Evolutionary conservation across 2,888 invertebrate species (phyloP), one percentile per base, ranked within the genome.

Genomic region (Drosophila monieri): DNA sequence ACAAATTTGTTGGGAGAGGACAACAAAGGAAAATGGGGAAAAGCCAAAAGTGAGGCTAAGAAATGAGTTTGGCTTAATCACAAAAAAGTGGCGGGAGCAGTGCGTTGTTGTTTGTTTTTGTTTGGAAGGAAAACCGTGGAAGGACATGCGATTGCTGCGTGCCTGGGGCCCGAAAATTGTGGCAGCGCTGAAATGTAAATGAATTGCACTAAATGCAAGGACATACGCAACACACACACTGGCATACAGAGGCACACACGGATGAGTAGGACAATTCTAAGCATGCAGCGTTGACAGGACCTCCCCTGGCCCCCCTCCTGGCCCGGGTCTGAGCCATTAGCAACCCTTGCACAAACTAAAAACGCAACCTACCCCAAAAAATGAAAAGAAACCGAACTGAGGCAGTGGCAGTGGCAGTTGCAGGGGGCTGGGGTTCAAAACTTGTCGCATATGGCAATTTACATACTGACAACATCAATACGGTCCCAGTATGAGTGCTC

Each of bases 131-230:
- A 76, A 68, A 72, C 65, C 69, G 70, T 68, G 76, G 71, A 80
- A 79, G 80, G 80, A 85, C 83, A 80, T 77, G 77, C 76, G 70
- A 81, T 43, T 21, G 30, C 61, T 61, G 65, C 54, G 51, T 74
- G 59, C 70, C 57, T 70, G 55, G 49, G 44, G 48, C 43, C 67
- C 65, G 55, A 80, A 76, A 87, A 83, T 73, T 81, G 87, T 86
- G 62, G 62, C 76, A 71, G 85, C 85, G 88, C 60, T 81, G 85
- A 87, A 83, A 86, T 88, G 86, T 80, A 84, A 84, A 85, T 85
- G 86, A 86, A 88, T 88, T 84, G 88, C 86, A 88, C 76, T 74
- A 78, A 85, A 79, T 71, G 80, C 84, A 85, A 88, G 88, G 88
- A 85, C 88, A 88, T 71, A 85, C 88, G 80, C 86, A 85, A 80